Evolutionary conservation across 1,140 invertebrate genomes (phyloP).

Genomic region (Drosophila pectinifera): DNA sequence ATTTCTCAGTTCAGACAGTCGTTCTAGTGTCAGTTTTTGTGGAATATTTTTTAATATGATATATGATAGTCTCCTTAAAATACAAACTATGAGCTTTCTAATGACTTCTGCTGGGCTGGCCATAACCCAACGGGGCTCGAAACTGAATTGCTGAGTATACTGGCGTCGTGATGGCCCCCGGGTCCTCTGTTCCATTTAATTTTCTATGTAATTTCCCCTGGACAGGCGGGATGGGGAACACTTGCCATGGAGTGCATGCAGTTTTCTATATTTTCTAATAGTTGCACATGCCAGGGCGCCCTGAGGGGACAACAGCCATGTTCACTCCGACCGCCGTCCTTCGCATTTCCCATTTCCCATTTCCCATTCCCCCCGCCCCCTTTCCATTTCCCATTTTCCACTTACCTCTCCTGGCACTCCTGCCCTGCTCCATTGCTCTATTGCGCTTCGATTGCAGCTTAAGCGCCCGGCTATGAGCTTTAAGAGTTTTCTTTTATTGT

Average conservation of each 20-base stretch:
- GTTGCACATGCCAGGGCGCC: slow-evolving; percentile 57
- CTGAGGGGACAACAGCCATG: slow-evolving; percentile 27
- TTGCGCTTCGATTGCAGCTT: slow-evolving; percentile 63
- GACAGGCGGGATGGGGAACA: slow-evolving; percentile 7
- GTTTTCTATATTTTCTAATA: slow-evolving; percentile 55
- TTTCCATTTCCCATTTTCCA: slow-evolving; percentile 1
- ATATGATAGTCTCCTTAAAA: slow-evolving; percentile 1
- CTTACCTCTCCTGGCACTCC: slow-evolving; percentile 1
- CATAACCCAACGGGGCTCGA: slow-evolving; percentile 1
- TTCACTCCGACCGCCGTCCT: not conserved
- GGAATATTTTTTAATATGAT: too few species aligned
- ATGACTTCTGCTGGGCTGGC: slow-evolving; percentile 16
- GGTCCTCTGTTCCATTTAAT: slow-evolving; percentile 49
- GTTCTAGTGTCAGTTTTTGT: too few species aligned
- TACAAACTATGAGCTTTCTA: slow-evolving; percentile 19
- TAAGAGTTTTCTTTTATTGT: slow-evolving; percentile 63
- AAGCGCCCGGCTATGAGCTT: slow-evolving; percentile 43
- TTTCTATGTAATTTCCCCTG: slow-evolving; percentile 48
- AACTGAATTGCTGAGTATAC: not conserved
- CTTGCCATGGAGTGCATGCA: slow-evolving; percentile 14
- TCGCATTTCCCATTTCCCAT: slow-evolving; percentile 6
- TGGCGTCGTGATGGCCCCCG: not conserved
- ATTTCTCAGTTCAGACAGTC: too few species aligned
- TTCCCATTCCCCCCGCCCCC: not conserved
- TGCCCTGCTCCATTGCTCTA: slow-evolving; percentile 10